Evolutionary conservation across 2,888 invertebrate genomes (phyloP).

Genomic region (Drosophila pegasa): DNA sequence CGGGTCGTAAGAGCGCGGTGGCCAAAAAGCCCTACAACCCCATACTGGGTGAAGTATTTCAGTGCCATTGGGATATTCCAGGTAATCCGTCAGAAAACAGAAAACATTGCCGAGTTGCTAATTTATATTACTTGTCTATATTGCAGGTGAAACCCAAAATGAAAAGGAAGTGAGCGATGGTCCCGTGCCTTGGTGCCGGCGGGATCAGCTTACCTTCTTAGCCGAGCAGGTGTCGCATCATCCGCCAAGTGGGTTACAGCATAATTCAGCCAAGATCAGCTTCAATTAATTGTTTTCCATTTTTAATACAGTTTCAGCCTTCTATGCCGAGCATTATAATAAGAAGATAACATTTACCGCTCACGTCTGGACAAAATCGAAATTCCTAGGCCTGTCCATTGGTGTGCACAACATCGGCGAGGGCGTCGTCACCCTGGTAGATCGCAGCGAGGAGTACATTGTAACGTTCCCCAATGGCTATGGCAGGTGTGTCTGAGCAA

Average conservation of each 20-base stretch:
- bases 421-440: slow-evolving; percentile 95
- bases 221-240: slow-evolving; percentile 99
- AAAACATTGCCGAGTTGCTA: not conserved
- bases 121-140: not conserved
- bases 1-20: slow-evolving; percentile 97
- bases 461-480: slow-evolving; percentile 99
- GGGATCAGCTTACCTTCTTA: slow-evolving; percentile 95
- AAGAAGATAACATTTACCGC: slow-evolving; percentile 97
- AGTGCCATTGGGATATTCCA: slow-evolving; percentile 93
- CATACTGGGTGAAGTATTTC: slow-evolving; percentile 97
- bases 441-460: slow-evolving; percentile 96
- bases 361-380: slow-evolving; percentile 99
- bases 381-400: slow-evolving; percentile 98
- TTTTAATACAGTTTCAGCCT: slow-evolving; percentile 93
- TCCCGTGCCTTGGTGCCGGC: slow-evolving; percentile 95
- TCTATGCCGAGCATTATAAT: slow-evolving; percentile 98
- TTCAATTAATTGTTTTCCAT: not conserved
- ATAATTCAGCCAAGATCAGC: accelerated
- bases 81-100: slow-evolving; percentile 62
- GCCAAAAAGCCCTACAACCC: slow-evolving; percentile 99
- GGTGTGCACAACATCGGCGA: slow-evolving; percentile 99
- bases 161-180: slow-evolving; percentile 88
- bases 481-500: slow-evolving; percentile 88
- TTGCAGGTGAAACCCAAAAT: slow-evolving; percentile 66
- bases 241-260: slow-evolving; percentile 91